phyloP scores from a whole-genome alignment of 2,888 invertebrate genomes.

The Glyphotaelius pellucidus region DNA sequence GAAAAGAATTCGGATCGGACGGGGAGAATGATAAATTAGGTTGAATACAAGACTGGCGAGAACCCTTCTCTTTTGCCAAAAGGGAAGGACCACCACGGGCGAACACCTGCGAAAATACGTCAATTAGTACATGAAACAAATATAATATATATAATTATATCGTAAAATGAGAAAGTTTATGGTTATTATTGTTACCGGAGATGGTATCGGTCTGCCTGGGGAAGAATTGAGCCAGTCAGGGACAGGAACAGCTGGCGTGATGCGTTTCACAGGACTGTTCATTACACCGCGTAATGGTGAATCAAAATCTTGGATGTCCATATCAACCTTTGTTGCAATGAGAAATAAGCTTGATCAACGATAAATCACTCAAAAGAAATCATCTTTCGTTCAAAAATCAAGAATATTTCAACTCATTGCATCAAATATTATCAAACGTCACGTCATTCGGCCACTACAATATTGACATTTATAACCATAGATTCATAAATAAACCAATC shows the following conservation, averaged over 20 bases:
- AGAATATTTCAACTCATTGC: background rate
- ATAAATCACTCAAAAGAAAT: background rate
- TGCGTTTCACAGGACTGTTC: slow-evolving; percentile 70
- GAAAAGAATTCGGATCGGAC: slow-evolving; percentile 45
- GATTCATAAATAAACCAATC: too few species aligned
- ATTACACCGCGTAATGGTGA: slow-evolving; percentile 71
- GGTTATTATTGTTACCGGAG: slow-evolving; percentile 41
- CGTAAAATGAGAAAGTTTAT: background rate
- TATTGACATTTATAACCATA: background rate
- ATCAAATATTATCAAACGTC: background rate
- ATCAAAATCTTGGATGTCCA: slow-evolving; percentile 68
- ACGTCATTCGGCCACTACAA: background rate
- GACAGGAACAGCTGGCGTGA: slow-evolving; percentile 71
- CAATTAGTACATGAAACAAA: background rate
- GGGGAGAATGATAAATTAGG: slow-evolving; percentile 43
- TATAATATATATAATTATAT: background rate
- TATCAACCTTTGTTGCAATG: slow-evolving; percentile 35
- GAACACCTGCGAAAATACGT: slow-evolving; percentile 35
- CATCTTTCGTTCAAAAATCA: background rate
- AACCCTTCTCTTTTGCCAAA: slow-evolving; percentile 21
- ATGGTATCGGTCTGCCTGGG: slow-evolving; percentile 55
- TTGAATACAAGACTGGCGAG: slow-evolving; percentile 50
- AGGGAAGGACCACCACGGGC: slow-evolving; percentile 48
- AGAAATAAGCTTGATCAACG: background rate
- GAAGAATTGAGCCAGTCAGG: slow-evolving; percentile 70